Evolutionary conservation across 1,140 invertebrate genomes (phyloP).

Genomic region (Aphaenogaster ashmeadi): DNA sequence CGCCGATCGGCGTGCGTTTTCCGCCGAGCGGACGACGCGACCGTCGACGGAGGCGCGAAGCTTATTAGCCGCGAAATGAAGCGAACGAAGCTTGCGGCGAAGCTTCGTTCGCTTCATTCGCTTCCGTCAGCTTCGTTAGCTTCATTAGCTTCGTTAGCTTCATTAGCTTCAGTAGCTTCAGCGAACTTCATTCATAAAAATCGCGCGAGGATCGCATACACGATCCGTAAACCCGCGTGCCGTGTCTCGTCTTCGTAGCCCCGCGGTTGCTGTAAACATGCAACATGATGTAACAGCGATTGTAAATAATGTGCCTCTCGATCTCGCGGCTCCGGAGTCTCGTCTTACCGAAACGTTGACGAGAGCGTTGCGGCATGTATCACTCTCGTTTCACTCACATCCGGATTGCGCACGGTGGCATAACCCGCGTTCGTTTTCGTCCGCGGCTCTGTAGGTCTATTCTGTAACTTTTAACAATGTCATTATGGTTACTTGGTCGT

Average conservation of each 20-base stretch:
- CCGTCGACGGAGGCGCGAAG: neutral
- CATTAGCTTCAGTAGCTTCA: too few relatives aligned
- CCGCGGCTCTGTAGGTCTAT: neutral
- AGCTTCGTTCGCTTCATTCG: too few relatives aligned
- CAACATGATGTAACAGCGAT: neutral
- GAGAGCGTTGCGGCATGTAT: neutral
- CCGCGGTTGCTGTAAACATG: neutral
- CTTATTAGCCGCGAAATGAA: too few relatives aligned
- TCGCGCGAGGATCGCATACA: conserved; percentile 8
- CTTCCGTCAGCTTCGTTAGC: too few relatives aligned
- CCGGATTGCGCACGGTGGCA: neutral
- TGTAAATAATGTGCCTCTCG: conserved; percentile 2
- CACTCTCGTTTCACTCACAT: neutral
- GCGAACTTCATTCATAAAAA: conserved; percentile 76
- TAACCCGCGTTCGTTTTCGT: conserved; percentile 9
- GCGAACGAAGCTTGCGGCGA: too few relatives aligned
- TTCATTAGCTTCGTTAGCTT: too few relatives aligned
- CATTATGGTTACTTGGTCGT: too few relatives aligned
- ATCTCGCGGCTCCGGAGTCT: neutral
- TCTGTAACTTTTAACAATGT: too few relatives aligned
- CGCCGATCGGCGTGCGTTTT: neutral
- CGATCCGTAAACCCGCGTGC: neutral
- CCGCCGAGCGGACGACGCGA: neutral
- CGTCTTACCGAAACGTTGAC: neutral
- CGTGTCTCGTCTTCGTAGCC: neutral